phyloP scores from a whole-genome alignment of 1,140 invertebrate genomes.

The Pteromalus puparum region DNA sequence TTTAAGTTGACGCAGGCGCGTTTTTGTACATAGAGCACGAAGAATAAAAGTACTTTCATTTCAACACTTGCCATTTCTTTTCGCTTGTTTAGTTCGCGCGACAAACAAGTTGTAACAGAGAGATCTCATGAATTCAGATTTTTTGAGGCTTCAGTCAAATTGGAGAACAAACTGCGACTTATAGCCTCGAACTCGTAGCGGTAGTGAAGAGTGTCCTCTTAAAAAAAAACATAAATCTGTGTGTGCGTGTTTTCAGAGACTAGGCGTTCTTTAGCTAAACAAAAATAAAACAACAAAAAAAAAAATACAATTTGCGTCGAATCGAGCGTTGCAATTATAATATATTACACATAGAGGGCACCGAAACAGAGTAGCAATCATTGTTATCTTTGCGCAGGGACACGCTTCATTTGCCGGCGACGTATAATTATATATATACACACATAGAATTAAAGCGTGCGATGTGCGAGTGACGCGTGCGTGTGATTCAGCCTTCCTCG shows the following conservation, averaged over 20 bases:
- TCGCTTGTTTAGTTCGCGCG: neutral
- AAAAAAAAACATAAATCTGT: neutral
- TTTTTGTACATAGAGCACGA: neutral
- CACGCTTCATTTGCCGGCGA: slow-evolving; percentile 29
- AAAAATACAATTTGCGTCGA: neutral
- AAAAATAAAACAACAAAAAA: neutral
- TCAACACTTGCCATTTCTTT: neutral
- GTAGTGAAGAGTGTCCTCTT: slow-evolving; percentile 34
- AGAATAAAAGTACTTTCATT: neutral
- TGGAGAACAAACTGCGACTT: neutral
- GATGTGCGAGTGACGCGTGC: neutral
- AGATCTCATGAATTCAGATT: neutral
- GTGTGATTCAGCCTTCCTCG: slow-evolving; percentile 35
- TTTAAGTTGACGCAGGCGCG: neutral
- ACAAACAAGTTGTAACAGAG: neutral
- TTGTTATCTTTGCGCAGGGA: slow-evolving; percentile 24
- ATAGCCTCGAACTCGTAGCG: slow-evolving; percentile 23
- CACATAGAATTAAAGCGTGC: neutral
- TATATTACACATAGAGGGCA: neutral
- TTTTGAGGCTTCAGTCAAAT: slow-evolving; percentile 44
- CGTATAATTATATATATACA: neutral
- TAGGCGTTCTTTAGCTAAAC: neutral
- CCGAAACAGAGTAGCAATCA: neutral
- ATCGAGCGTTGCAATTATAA: neutral
- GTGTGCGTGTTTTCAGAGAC: neutral